Conservation (phyloP, 2,888 invertebrate species). For the Noctua comes region DNA sequence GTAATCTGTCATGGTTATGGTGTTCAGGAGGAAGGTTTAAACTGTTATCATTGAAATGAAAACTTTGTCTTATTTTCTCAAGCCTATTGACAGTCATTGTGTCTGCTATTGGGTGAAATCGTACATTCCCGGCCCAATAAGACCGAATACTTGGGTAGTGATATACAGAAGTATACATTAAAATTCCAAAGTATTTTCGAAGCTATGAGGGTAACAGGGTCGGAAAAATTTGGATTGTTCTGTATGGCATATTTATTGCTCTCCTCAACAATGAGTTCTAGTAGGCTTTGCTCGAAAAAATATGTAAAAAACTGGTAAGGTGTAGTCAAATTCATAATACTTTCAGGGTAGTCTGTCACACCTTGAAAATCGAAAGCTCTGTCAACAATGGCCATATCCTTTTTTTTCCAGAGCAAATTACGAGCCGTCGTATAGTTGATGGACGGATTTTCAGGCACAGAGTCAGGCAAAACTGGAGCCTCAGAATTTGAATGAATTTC, state of each 20-base stretch:
- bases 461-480: constrained; percentile 10
- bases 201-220: constrained; percentile 11
- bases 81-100: constrained; percentile 9
- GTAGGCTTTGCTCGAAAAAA: constrained; percentile 6
- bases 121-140: too few species aligned
- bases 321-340: constrained; percentile 4
- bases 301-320: constrained; percentile 19
- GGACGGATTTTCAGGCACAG: constrained; percentile 9
- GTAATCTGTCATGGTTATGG: constrained; percentile 5
- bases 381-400: not conserved
- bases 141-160: too few species aligned
- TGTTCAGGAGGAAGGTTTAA: not conserved
- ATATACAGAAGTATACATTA: too few species aligned
- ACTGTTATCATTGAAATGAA: constrained; percentile 17
- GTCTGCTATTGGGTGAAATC: constrained; percentile 20
- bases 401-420: constrained; percentile 9
- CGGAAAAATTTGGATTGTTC: constrained; percentile 8
- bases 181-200: constrained; percentile 10
- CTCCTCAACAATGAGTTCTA: not conserved
- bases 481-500: constrained; percentile 15
- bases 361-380: constrained; percentile 9
- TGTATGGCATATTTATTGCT: constrained; percentile 27
- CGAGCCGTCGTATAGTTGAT: constrained; percentile 1
- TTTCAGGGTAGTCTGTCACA: not conserved
- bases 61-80: constrained; percentile 1